Conservation (phyloP, 1,140 invertebrate species). For the Drosophila pseudoobscura region DNA sequence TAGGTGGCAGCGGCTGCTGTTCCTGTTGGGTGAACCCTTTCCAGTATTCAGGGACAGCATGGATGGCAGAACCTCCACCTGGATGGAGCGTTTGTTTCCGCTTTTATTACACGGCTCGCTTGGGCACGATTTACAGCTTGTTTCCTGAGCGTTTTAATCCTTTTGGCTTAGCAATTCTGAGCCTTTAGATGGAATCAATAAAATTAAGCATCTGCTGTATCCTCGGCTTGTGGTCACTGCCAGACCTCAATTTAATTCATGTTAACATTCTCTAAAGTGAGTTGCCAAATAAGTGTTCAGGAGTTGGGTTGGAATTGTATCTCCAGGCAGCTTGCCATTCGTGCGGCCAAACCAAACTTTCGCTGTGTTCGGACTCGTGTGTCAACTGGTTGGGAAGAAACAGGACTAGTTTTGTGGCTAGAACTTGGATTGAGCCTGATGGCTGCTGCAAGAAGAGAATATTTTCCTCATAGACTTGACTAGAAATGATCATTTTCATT, state of each 20-base stretch:
- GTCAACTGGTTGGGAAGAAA: too few species aligned
- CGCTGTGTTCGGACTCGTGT: background rate
- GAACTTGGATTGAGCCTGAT: conserved; percentile 30
- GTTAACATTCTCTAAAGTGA: background rate
- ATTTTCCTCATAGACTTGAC: background rate
- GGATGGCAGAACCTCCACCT: conserved; percentile 37
- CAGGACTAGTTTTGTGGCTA: conserved; percentile 18
- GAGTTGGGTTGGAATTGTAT: conserved; percentile 13
- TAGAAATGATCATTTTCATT: background rate
- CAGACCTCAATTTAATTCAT: conserved; percentile 12
- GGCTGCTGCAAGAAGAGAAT: background rate
- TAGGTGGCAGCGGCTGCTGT: conserved; percentile 6
- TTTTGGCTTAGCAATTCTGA: conserved; percentile 57
- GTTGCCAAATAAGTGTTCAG: background rate
- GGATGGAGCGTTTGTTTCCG: conserved; percentile 51
- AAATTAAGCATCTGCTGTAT: conserved; percentile 31
- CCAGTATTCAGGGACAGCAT: conserved; percentile 14
- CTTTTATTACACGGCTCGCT: conserved; percentile 55
- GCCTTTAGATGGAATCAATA: conserved; percentile 6
- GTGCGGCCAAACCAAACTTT: conserved; percentile 37
- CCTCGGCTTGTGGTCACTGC: conserved; percentile 22
- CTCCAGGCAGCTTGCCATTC: conserved; percentile 5
- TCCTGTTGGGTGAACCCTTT: too few species aligned
- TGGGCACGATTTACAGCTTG: conserved; percentile 56
- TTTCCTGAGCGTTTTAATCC: conserved; percentile 64